phyloP scores from a whole-genome alignment of 2,797 vertebrate species.

The Australoheros facetus region DNA sequence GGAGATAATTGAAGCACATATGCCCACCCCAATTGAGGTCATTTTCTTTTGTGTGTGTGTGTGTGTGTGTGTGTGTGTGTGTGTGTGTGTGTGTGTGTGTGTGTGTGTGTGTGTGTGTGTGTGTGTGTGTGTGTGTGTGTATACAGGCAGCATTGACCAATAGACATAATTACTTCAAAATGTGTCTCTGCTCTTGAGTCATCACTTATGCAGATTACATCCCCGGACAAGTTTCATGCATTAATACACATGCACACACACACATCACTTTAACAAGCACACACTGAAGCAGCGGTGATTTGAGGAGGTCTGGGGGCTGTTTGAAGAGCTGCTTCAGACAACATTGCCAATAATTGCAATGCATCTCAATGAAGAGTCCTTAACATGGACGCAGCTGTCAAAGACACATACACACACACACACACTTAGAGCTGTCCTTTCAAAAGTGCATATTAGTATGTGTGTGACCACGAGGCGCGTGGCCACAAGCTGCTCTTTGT shows the following conservation, averaged over 20 bases:
- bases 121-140: background rate
- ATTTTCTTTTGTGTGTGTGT: background rate
- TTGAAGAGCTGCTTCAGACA: conserved; percentile 68
- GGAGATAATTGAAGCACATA: conserved; percentile 48
- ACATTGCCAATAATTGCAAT: conserved; percentile 66
- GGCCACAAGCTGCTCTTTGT: conserved; percentile 64
- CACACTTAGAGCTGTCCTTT: conserved; percentile 18
- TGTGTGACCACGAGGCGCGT: conserved; percentile 38
- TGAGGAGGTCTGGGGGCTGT: conserved; percentile 34
- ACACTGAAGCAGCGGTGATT: conserved; percentile 35
- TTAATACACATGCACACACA: conserved; percentile 24
- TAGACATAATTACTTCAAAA: conserved; percentile 61
- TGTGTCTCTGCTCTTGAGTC: conserved; percentile 49
- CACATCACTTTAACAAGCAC: conserved; percentile 7
- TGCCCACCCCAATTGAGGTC: background rate
- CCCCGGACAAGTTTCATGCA: conserved; percentile 24
- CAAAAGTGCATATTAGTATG: conserved; percentile 32
- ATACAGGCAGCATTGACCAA: conserved; percentile 29
- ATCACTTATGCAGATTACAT: conserved; percentile 63
- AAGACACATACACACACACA: conserved; percentile 28
- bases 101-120: conserved; percentile 7
- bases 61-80: conserved; percentile 3
- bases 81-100: conserved; percentile 7
- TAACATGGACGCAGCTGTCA: conserved; percentile 63
- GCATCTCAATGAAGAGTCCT: conserved; percentile 74